Evolutionary conservation across 2,113 vertebrate genomes (phyloP).

Genomic region (Salvator merianae): DNA sequence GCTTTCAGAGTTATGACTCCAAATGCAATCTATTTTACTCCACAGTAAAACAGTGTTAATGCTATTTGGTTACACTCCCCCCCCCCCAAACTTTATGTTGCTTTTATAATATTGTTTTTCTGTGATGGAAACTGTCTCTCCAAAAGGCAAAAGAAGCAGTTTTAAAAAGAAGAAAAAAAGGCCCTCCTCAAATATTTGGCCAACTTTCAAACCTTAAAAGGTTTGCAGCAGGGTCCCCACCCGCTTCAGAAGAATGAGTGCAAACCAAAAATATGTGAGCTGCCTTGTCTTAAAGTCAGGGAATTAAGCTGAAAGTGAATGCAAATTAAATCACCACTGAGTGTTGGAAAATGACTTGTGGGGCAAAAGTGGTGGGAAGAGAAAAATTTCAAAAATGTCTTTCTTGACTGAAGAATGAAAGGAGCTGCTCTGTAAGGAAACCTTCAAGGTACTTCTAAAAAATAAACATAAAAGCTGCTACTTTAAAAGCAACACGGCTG

Average conservation of each 20-base stretch:
- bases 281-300: neutral
- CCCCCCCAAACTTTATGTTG: slow-evolving; percentile 1
- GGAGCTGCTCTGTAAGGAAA: neutral
- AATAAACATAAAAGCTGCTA: neutral
- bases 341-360: neutral
- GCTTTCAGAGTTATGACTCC: too few relatives aligned
- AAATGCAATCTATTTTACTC: too few relatives aligned
- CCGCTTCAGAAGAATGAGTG: neutral
- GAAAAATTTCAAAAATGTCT: neutral
- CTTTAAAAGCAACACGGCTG: neutral
- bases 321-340: neutral
- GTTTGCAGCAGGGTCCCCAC: neutral
- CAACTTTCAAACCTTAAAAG: neutral
- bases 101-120: neutral
- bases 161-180: neutral
- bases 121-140: neutral
- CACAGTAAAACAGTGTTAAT: neutral
- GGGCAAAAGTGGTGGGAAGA: neutral
- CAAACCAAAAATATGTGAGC: neutral
- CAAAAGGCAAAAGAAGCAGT: neutral
- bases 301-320: neutral
- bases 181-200: neutral
- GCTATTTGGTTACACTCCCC: neutral
- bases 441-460: neutral
- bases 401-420: neutral